phyloP scores from a whole-genome alignment of 2,888 invertebrate genomes.

The Bombyx huttoni region DNA sequence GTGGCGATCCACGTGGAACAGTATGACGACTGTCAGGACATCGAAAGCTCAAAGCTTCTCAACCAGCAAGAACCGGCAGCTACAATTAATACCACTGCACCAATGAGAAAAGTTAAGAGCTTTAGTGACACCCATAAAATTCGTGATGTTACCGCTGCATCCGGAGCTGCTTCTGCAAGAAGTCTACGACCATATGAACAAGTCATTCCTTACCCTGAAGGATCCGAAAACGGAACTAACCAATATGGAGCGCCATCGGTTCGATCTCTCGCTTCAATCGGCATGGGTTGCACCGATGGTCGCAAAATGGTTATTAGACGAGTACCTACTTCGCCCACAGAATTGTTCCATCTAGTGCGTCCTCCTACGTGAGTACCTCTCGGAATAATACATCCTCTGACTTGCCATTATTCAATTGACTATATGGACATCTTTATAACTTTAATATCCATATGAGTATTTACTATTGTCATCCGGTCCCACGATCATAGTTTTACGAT shows the following conservation, averaged over 20 bases:
- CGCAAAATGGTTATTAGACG: constrained; percentile 86
- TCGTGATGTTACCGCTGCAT: constrained; percentile 54
- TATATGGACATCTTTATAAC: constrained; percentile 1
- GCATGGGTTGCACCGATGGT: constrained; percentile 91
- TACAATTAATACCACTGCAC: constrained; percentile 58
- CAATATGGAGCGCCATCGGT: constrained; percentile 80
- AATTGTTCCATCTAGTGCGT: constrained; percentile 88
- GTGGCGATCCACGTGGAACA: constrained; percentile 59
- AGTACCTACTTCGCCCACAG: constrained; percentile 88
- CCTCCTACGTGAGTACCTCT: constrained; percentile 82
- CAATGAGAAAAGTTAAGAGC: constrained; percentile 68
- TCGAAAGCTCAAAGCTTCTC: constrained; percentile 54
- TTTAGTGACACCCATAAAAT: constrained; percentile 64
- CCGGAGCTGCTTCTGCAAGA: constrained; percentile 61
- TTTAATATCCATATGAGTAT: not conserved
- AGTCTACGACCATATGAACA: constrained; percentile 64
- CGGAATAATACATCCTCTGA: constrained; percentile 49
- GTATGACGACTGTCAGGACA: constrained; percentile 44
- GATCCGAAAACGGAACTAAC: constrained; percentile 74
- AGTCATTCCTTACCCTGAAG: constrained; percentile 63
- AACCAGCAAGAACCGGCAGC: constrained; percentile 39
- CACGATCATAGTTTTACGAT: not conserved
- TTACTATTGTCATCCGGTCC: not conserved
- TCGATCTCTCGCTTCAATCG: constrained; percentile 86
- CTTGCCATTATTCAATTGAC: constrained; percentile 61